phyloP scores from a whole-genome alignment of 2,888 invertebrate genomes.

The Drosophila picticornis region DNA sequence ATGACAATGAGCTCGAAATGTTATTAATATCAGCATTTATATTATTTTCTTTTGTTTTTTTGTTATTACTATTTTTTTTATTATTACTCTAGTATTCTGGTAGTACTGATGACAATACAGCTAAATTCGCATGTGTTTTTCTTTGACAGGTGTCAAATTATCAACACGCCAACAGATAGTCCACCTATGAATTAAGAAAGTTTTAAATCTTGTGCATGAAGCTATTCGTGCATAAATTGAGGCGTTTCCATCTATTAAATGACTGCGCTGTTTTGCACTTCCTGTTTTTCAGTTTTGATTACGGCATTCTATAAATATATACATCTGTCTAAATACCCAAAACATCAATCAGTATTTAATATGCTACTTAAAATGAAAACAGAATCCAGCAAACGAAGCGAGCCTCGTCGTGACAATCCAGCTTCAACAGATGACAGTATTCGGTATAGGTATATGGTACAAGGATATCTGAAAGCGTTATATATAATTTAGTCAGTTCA shows the following conservation, averaged over 20 bases:
- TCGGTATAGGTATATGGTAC: background rate
- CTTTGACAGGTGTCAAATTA: background rate
- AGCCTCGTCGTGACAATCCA: background rate
- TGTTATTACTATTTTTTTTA: too few species aligned
- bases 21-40: background rate
- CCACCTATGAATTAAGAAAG: constrained; percentile 4
- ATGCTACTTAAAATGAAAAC: background rate
- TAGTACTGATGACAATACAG: background rate
- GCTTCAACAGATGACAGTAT: background rate
- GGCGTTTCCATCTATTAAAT: constrained; percentile 13
- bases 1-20: background rate
- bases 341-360: background rate
- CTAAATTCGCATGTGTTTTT: background rate
- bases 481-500: background rate
- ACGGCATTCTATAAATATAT: background rate
- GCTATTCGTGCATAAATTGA: constrained; percentile 33
- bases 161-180: constrained; percentile 1
- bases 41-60: too few species aligned
- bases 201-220: background rate
- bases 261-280: constrained; percentile 4
- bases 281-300: constrained; percentile 7
- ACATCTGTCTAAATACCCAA: background rate
- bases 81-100: too few species aligned
- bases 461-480: background rate
- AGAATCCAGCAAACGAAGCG: background rate